A percentile compares a stretch with the other conserved stretches of the same genome.
These are phyloP conservation scores for Rosalia funebris DNA, from an alignment of 2,888 invertebrate species.

Conservation along the genomic window DNA sequence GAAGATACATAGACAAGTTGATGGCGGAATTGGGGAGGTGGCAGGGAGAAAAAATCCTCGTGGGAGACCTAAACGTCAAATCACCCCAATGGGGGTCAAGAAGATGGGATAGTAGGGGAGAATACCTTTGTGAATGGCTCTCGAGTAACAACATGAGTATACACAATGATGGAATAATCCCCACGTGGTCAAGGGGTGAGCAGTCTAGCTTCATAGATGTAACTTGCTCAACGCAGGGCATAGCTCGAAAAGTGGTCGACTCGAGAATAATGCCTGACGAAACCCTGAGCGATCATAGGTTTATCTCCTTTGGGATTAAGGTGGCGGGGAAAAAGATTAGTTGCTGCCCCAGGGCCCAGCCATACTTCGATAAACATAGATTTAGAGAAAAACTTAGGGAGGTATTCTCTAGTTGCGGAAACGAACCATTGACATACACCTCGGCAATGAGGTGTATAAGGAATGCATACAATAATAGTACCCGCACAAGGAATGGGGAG, in stretches of 20 bases:
- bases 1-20: slow-evolving; percentile 5
- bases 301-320: background rate
- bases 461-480: too few relatives aligned
- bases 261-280: background rate
- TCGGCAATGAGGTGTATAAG: too few relatives aligned
- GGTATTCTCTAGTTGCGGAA: too few relatives aligned
- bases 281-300: background rate
- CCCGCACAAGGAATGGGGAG: too few relatives aligned
- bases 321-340: background rate
- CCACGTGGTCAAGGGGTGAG: background rate
- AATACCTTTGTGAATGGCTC: slow-evolving; percentile 16
- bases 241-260: background rate
- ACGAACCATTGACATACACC: too few relatives aligned
- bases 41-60: background rate
- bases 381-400: too few relatives aligned
- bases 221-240: background rate
- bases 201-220: background rate
- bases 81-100: slow-evolving; percentile 23
- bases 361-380: too few relatives aligned
- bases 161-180: background rate
- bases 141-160: background rate
- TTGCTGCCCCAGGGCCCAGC: too few relatives aligned
- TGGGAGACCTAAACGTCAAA: slow-evolving; percentile 28
- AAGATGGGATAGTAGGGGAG: slow-evolving; percentile 7
- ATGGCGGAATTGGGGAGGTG: background rate